Evolutionary conservation across 2,888 invertebrate genomes (phyloP).

Genomic region (Saturnia pavonia): DNA sequence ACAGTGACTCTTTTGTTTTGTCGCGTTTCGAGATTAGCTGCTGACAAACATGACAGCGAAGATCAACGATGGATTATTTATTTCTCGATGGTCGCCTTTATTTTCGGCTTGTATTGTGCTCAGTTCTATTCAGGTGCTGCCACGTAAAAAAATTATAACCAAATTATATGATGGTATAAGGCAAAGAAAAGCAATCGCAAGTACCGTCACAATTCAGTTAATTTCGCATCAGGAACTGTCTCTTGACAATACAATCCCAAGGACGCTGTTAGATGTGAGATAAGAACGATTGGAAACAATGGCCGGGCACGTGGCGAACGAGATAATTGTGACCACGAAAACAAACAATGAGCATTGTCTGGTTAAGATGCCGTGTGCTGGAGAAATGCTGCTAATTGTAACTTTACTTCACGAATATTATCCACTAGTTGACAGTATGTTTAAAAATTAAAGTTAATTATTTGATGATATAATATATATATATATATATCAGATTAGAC

Average conservation of each 20-base stretch:
- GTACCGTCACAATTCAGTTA: background rate
- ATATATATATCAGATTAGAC: too few relatives aligned
- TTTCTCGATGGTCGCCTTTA: too few relatives aligned
- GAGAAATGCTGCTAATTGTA: conserved; percentile 19
- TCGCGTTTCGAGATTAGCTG: too few relatives aligned
- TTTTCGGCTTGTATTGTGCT: too few relatives aligned
- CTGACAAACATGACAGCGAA: too few relatives aligned
- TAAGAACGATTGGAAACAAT: conserved; percentile 61
- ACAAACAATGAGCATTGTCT: conserved; percentile 58
- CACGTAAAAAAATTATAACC: too few relatives aligned
- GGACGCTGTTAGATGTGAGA: conserved; percentile 56
- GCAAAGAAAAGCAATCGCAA: background rate
- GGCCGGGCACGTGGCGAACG: conserved; percentile 47
- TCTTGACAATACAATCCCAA: conserved; percentile 33
- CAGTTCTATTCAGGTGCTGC: too few relatives aligned
- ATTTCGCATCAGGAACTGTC: conserved; percentile 19
- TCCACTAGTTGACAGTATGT: background rate
- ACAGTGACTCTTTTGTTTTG: too few relatives aligned
- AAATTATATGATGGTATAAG: background rate
- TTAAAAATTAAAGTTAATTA: background rate
- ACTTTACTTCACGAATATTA: conserved; percentile 7
- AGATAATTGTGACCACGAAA: conserved; percentile 51
- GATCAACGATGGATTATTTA: too few relatives aligned
- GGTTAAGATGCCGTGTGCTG: conserved; percentile 7
- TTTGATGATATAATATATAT: too few relatives aligned